Evolutionary conservation across 2,113 vertebrate species (phyloP), one percentile per base, ranked within the genome.

Genomic region (Ceratotherium simum): DNA sequence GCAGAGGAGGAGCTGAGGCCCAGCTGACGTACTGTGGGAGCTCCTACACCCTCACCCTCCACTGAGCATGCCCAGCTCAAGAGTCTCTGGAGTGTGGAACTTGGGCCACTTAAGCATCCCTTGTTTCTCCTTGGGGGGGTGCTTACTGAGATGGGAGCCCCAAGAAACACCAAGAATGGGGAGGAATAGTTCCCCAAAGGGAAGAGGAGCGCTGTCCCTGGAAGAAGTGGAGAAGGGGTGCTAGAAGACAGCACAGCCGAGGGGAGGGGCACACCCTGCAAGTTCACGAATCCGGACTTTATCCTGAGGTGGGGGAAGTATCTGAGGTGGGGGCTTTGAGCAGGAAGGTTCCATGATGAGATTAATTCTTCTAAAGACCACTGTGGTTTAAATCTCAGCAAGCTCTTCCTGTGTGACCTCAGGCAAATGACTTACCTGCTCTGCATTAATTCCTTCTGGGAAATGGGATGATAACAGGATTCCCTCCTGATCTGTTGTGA

Each of bases 181-280:
- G 54, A 62, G 42, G 58, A 27, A 23, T 54, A 46, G 65, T 25
- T n/a, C 23, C 75, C 27, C 36, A 2, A 80, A n/a, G 42, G 17
- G 54, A 60, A n/a, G 56, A 75, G 48, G 79, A 54, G 17, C 12
- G 4, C 23, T 12, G 3, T 51, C n/a, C 60, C 12, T 11, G 27
- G 67, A 60, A 60, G 51, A 69, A 36, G 12, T 25, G 25, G 62
- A n/a, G 54, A 39, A 82, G 27, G 27, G 72, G n/a, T 2, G 2
- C 42, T 87, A 39, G 33, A 33, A 64, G 29, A n/a, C 48, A 7
- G 42, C 80, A 46, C 67, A 69, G 5, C 18, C 3, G 67, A 25
- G 5, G 3, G 62, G 5, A 3, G 62, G 14, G 2, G 12, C 4
- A 3, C 5, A 14, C 39, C 33, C 11, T 6, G 21, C 12, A 27